Evolutionary conservation across 1,140 invertebrate genomes (phyloP).

Genomic region (Drusus annulatus): DNA sequence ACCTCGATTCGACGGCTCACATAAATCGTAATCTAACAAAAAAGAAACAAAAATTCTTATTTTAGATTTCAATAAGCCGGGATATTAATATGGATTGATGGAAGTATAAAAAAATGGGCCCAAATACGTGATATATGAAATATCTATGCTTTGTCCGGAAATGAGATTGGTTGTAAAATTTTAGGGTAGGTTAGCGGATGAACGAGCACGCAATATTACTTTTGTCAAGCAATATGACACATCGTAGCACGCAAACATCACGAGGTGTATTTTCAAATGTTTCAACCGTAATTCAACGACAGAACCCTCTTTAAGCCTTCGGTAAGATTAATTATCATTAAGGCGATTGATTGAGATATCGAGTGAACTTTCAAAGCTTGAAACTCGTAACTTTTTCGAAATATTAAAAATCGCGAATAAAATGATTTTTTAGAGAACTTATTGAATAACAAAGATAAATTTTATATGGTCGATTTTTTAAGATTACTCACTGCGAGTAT

Average conservation of each 20-base stretch:
- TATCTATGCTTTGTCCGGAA: not conserved
- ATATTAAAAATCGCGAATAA: no score
- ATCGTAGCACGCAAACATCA: not conserved
- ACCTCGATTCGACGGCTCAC: no score
- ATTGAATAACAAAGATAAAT: no score
- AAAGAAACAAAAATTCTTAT: no score
- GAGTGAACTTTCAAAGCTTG: not conserved
- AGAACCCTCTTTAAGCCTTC: not conserved
- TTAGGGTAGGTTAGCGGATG: not conserved
- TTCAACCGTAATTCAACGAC: not conserved
- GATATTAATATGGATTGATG: no score
- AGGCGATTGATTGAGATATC: not conserved
- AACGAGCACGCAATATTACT: not conserved
- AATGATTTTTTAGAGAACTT: no score
- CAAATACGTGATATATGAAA: no score
- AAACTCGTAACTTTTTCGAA: not conserved
- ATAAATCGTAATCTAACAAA: no score
- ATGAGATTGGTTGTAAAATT: not conserved
- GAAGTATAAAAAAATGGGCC: no score
- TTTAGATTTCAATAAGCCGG: no score
- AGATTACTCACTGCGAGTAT: no score
- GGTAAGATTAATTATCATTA: not conserved
- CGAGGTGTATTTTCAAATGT: constrained; percentile 21
- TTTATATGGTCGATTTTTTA: no score
- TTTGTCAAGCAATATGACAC: constrained; percentile 1